Conservation (phyloP, 2,113 vertebrate genomes). For the Microtus richardsoni region DNA sequence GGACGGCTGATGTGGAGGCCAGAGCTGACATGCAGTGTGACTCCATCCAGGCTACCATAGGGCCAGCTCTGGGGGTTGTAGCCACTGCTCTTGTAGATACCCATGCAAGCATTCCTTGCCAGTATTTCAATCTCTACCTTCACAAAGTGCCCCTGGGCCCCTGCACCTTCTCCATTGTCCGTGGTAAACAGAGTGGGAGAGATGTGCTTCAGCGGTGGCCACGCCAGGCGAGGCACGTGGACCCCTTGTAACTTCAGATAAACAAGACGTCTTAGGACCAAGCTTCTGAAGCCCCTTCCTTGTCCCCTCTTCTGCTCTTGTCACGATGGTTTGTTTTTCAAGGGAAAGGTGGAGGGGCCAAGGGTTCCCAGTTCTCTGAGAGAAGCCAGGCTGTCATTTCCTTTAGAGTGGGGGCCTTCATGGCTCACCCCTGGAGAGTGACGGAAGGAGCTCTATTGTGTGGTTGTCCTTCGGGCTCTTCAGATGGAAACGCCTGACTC, state of each 20-base stretch:
- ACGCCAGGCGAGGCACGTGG: fast-evolving
- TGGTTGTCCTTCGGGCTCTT: background rate
- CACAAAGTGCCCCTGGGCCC: background rate
- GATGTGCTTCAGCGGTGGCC: background rate
- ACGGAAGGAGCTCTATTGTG: background rate
- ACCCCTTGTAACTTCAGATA: background rate
- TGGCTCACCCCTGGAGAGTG: background rate
- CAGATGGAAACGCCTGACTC: background rate
- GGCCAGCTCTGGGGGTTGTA: background rate
- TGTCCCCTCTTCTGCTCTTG: too few relatives aligned
- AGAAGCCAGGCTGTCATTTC: background rate
- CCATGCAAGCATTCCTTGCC: background rate
- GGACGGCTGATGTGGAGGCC: background rate
- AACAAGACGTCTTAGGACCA: background rate
- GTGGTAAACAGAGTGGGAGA: background rate
- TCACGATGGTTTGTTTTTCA: background rate
- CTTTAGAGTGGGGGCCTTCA: background rate
- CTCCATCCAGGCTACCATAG: fast-evolving
- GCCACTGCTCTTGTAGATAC: too few relatives aligned
- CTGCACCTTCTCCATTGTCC: background rate
- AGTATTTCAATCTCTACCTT: background rate
- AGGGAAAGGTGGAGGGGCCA: background rate
- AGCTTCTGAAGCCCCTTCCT: background rate
- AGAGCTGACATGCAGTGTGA: background rate
- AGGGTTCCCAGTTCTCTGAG: background rate